Percentiles rank a stretch among this genome's conserved stretches.
phyloP scores from a whole-genome alignment of 2,797 vertebrate genomes.

The Vireo griseus region DNA sequence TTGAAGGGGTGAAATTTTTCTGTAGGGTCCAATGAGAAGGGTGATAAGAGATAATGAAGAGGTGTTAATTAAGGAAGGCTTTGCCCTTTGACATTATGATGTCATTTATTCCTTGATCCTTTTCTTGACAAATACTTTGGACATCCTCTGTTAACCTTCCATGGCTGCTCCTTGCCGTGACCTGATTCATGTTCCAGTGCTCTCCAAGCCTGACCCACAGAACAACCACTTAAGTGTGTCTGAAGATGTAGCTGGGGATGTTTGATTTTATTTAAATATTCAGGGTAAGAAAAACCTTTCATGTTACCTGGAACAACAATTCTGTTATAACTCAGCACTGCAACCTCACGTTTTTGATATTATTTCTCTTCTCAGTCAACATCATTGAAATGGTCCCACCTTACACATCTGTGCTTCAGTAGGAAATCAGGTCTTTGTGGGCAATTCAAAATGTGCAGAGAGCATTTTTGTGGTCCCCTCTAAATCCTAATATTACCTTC shows the following conservation, averaged over 20 bases:
- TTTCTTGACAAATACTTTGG: neutral
- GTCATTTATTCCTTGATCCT: neutral
- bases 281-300: neutral
- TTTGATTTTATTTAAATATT: neutral
- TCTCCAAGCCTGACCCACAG: neutral
- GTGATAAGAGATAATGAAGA: neutral
- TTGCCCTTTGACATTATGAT: neutral
- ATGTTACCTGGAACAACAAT: neutral
- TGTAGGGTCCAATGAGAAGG: neutral
- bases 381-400: neutral
- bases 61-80: neutral
- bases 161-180: neutral
- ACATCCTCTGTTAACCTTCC: neutral
- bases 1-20: neutral
- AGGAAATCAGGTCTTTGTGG: neutral
- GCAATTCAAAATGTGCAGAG: neutral
- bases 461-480: neutral
- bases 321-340: neutral
- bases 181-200: neutral
- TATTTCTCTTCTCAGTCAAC: fast-evolving
- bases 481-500: fast-evolving
- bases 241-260: neutral
- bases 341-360: neutral
- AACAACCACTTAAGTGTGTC: neutral
- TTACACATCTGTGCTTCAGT: fast-evolving